Conservation (phyloP, 2,113 vertebrate genomes). For the Ctenomys sociabilis region DNA sequence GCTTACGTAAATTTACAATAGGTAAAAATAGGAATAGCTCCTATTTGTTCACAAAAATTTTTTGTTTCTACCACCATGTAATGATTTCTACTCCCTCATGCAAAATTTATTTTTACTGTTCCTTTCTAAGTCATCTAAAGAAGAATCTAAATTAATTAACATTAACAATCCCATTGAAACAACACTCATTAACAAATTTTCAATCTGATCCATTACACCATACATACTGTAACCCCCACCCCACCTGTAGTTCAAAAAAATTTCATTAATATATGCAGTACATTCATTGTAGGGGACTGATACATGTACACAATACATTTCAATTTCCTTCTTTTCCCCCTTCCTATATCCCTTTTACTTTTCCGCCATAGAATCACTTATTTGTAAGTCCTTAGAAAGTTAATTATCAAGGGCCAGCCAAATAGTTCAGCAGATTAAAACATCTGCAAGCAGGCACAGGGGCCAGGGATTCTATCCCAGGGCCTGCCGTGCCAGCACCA, state of each 20-base stretch:
- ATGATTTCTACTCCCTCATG: slow-evolving; percentile 6
- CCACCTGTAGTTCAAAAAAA: background rate
- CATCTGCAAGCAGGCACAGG: too few relatives aligned
- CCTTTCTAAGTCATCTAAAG: background rate
- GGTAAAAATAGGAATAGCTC: background rate
- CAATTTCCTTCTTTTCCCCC: background rate
- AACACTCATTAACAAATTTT: slow-evolving; percentile 3
- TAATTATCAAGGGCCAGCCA: background rate
- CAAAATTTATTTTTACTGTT: slow-evolving; percentile 6
- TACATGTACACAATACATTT: background rate
- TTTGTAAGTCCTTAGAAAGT: background rate
- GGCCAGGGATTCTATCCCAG: too few relatives aligned
- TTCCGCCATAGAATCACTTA: background rate
- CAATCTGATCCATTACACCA: background rate
- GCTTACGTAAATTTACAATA: background rate
- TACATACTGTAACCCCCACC: background rate
- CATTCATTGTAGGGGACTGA: background rate
- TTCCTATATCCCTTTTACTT: background rate
- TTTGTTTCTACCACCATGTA: background rate
- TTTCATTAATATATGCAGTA: background rate
- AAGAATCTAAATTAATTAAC: slow-evolving; percentile 27
- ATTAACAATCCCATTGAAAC: background rate
- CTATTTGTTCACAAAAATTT: slow-evolving; percentile 16
- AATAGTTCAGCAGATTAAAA: too few relatives aligned
- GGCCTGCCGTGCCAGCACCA: too few relatives aligned